phyloP scores from a whole-genome alignment of 2,113 vertebrate genomes.

The Dolichotis patagonum region DNA sequence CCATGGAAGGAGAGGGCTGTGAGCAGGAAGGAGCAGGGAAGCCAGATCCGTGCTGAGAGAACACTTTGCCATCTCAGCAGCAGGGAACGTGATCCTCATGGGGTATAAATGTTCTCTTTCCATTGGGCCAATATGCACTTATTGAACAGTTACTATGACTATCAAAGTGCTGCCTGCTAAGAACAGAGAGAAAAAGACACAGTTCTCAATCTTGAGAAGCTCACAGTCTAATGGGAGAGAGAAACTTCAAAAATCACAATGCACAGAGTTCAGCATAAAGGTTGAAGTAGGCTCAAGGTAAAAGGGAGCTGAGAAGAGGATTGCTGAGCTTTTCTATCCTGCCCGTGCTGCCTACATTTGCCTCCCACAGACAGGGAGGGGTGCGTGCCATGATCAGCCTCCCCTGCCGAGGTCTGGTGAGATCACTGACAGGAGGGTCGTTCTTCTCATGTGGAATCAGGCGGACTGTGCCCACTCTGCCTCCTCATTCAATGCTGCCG shows the following conservation, averaged over 20 bases:
- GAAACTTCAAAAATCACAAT: not conserved
- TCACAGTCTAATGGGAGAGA: not conserved
- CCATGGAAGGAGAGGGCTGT: fast-evolving
- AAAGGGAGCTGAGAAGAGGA: not conserved
- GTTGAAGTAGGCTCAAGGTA: not conserved
- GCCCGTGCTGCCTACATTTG: no score
- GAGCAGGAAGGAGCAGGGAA: not conserved
- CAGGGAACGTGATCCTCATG: fast-evolving
- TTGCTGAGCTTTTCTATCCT: not conserved
- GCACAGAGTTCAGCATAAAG: not conserved
- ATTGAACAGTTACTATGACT: not conserved
- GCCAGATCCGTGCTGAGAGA: no score
- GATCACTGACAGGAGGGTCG: not conserved
- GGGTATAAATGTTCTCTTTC: not conserved
- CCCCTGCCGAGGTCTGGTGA: not conserved
- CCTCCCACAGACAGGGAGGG: not conserved
- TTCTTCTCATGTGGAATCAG: not conserved
- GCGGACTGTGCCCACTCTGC: not conserved
- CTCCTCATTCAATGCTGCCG: not conserved
- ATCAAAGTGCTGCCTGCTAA: not conserved
- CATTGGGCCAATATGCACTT: fast-evolving
- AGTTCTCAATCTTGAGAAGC: not conserved
- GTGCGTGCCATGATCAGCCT: not conserved
- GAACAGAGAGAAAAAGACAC: not conserved
- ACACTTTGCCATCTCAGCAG: not conserved